A percentile compares a stretch with the other conserved stretches of the same genome.
These are phyloP conservation scores for Blomia tropicalis DNA, from an alignment of 2,888 invertebrate species.

Conservation along the genomic window DNA sequence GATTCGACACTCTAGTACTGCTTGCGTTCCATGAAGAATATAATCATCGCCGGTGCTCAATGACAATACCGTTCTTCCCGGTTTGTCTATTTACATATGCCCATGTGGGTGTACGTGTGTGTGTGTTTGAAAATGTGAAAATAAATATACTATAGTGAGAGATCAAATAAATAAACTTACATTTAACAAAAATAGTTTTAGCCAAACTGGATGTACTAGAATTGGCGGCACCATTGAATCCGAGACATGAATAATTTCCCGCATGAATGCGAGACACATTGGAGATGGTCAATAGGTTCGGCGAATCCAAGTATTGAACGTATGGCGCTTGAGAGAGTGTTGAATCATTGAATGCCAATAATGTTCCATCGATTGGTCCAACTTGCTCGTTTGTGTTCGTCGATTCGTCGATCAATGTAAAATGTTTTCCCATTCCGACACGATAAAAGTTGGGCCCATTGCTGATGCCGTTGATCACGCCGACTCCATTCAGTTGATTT, in stretches of 20 bases:
- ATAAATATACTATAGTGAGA: conserved; percentile 20
- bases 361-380: not conserved
- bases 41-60: conserved; percentile 35
- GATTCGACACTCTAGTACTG: conserved; percentile 67
- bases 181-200: conserved; percentile 61
- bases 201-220: conserved; percentile 57
- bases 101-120: conserved; percentile 69
- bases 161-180: conserved; percentile 46
- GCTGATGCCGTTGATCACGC: not conserved
- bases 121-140: not conserved
- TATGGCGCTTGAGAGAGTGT: not conserved
- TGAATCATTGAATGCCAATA: not conserved
- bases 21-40: conserved; percentile 63
- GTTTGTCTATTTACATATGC: conserved; percentile 42
- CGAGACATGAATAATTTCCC: conserved; percentile 83
- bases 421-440: conserved; percentile 8
- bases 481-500: not conserved
- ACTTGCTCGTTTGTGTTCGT: too few relatives aligned
- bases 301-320: conserved; percentile 2
- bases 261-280: conserved; percentile 35
- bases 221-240: conserved; percentile 70
- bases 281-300: conserved; percentile 16
- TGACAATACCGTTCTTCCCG: conserved; percentile 31
- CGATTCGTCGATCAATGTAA: not conserved
- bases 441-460: conserved; percentile 4